phyloP scores from a whole-genome alignment of 2,797 vertebrate genomes.

The Dipus sagitta region DNA sequence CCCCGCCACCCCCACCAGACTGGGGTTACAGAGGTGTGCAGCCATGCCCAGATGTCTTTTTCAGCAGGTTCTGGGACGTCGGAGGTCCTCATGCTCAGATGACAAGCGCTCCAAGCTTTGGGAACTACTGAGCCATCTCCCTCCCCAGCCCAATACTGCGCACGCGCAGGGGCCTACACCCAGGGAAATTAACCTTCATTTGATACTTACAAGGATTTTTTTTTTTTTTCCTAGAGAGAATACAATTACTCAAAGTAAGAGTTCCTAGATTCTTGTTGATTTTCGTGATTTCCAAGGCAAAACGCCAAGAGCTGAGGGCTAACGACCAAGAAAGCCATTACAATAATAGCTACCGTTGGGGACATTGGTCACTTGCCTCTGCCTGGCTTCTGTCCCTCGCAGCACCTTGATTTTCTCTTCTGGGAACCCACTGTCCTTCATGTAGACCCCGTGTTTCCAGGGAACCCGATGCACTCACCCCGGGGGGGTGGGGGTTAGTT shows the following conservation, averaged over 20 bases:
- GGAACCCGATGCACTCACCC: neutral
- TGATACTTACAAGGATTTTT: slow-evolving; percentile 35
- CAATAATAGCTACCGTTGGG: neutral
- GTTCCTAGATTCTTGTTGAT: neutral
- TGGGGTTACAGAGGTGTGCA: no score
- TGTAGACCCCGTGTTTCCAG: neutral
- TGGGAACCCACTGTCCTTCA: neutral
- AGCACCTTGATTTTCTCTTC: neutral
- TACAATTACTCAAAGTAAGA: slow-evolving; percentile 60
- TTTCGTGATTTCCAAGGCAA: slow-evolving; percentile 57
- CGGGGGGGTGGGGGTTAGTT: neutral
- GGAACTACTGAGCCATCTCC: neutral
- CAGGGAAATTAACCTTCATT: slow-evolving; percentile 56
- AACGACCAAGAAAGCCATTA: slow-evolving; percentile 54
- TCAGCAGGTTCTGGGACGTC: no score
- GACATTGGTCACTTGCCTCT: neutral
- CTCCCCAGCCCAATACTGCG: slow-evolving; percentile 31
- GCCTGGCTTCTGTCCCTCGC: neutral
- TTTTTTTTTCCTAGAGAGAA: slow-evolving; percentile 62
- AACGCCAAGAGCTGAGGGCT: slow-evolving; percentile 30
- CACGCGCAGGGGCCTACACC: slow-evolving; percentile 12
- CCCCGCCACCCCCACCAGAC: no score
- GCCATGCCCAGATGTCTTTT: no score
- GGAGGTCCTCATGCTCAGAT: no score
- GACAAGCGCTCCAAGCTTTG: neutral